Evolutionary conservation across 2,797 vertebrate genomes (phyloP), one percentile per base, ranked within the genome.

Genomic region (Etheostoma nigrum): DNA sequence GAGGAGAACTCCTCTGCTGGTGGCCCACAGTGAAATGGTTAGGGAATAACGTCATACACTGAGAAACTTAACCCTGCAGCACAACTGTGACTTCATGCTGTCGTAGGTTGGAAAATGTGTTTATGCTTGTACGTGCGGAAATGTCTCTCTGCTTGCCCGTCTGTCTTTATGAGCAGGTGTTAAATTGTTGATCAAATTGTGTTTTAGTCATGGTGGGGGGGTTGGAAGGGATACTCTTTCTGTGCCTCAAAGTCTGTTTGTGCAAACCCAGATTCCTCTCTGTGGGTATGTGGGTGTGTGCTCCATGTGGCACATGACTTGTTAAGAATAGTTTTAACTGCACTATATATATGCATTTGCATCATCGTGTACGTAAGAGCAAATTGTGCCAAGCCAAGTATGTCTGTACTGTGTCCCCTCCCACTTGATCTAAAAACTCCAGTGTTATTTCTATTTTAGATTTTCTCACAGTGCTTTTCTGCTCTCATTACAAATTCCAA

Each of bases 291-390:
- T 83, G 77, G 73, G 83, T 2, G 88, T 74, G 13, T 55, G 67
- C 51, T 80, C 52, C 72, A 69, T 82, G 45, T 79, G 76, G 63
- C 78, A 84, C 85, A 71, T 81, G 79, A 78, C 55, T 85, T 48
- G 60, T 72, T 59, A 3, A 12, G 13, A 44, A 62, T 78, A 72
- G 47, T 65, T 79, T 78, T 36, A 8, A 48, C 49, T 71, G 64
- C 54, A 70, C 53, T 58, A 33, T 74, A 78, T 76, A 45, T 36
- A 67, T 67, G 64, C 64, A 67, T 81, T 81, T 89, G 75, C 88
- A 90, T 89, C 88, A 91, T 8, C 40, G 52, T 25, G 48, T 72
- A 87, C 87, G 89, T 89, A 87, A 86, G 79, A 66, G 11, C 25
- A 14, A 54, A 48, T 27, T 0, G 4, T 76, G 79, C 65, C 76